Percentiles rank a stretch among this genome's conserved stretches.
Conservation (phyloP, 1,140 invertebrate genomes). For the Halesus radiatus region DNA sequence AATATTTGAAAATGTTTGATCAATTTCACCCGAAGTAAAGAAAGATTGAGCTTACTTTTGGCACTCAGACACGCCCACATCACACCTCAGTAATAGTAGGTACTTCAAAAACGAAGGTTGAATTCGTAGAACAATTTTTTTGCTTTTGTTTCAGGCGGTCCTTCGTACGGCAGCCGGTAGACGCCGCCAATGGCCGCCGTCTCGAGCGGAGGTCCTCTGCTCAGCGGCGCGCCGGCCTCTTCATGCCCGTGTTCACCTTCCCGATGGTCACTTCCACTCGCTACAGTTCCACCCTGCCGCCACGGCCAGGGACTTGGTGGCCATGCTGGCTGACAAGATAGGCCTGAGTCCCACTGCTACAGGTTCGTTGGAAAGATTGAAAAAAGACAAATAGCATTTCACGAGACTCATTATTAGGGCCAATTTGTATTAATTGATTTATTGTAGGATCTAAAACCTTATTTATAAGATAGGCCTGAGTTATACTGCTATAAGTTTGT, state of each 20-base stretch:
- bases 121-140: background rate
- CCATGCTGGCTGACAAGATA: conserved; percentile 92
- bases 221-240: conserved; percentile 92
- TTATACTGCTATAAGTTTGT: too few species aligned
- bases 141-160: conserved; percentile 76
- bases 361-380: conserved; percentile 63
- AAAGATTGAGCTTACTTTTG: too few species aligned
- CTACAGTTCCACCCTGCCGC: conserved; percentile 96
- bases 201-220: conserved; percentile 92
- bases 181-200: conserved; percentile 91
- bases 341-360: conserved; percentile 86
- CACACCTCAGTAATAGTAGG: too few species aligned
- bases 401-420: too few species aligned
- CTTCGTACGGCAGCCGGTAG: conserved; percentile 88
- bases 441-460: too few species aligned
- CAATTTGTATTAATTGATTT: too few species aligned
- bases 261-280: conserved; percentile 95
- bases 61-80: too few species aligned
- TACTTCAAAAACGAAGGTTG: too few species aligned
- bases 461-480: too few species aligned
- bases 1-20: too few species aligned
- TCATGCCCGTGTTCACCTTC: conserved; percentile 92
- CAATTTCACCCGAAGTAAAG: too few species aligned
- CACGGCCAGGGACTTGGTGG: conserved; percentile 90
- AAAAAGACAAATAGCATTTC: too few species aligned